A percentile compares a stretch with the other conserved stretches of the same genome.
phyloP scores from a whole-genome alignment of 2,888 invertebrate genomes.

The Andrena flavipes region DNA sequence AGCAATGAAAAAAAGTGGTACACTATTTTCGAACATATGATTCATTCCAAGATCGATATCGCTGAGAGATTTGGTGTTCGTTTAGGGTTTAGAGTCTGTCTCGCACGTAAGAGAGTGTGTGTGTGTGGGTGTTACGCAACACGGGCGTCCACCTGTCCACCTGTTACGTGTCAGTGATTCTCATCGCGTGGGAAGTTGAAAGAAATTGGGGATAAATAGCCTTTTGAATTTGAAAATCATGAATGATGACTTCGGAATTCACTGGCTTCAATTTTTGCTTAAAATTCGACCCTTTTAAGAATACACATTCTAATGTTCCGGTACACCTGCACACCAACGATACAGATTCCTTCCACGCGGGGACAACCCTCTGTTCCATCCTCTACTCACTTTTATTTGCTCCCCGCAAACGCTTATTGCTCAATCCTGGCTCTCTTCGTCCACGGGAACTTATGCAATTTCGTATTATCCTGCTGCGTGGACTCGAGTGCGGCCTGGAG shows the following conservation, averaged over 20 bases:
- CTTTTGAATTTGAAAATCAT: not conserved
- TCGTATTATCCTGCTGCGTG: constrained; percentile 12
- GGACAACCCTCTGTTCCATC: constrained; percentile 7
- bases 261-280: not conserved
- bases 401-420: constrained; percentile 34
- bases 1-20: not conserved
- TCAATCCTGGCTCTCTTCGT: constrained; percentile 18
- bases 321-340: not conserved
- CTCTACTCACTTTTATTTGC: constrained; percentile 50
- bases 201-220: constrained; percentile 2
- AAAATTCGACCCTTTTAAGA: no score
- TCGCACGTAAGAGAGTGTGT: not conserved
- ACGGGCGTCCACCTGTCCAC: constrained; percentile 47
- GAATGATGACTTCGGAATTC: no score
- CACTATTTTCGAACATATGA: not conserved
- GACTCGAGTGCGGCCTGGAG: not conserved
- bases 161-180: constrained; percentile 47
- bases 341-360: not conserved
- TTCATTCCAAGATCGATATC: constrained; percentile 1
- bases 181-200: constrained; percentile 24
- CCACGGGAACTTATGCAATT: constrained; percentile 37
- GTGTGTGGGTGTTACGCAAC: constrained; percentile 30
- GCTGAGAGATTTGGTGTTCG: no score
- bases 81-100: constrained; percentile 3
- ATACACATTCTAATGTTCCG: no score